A percentile compares a stretch with the other conserved stretches of the same genome.
phyloP scores from a whole-genome alignment of 2,113 vertebrate species.

The Loxodonta africana region DNA sequence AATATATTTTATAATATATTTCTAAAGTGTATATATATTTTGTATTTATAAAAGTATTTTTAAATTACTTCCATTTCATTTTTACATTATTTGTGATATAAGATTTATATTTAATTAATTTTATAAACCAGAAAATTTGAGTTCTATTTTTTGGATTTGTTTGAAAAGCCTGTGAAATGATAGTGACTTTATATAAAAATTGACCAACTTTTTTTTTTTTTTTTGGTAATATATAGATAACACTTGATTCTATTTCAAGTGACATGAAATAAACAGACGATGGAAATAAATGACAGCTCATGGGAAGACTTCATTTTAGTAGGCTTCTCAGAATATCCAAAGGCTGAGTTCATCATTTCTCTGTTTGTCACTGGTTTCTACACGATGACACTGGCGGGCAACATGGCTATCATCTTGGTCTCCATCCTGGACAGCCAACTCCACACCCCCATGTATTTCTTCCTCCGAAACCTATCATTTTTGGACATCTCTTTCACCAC shows the following conservation, averaged over 20 bases:
- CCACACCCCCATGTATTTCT: background rate
- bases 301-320: background rate
- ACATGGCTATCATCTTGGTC: background rate
- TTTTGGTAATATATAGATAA: background rate
- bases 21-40: background rate
- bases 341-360: background rate
- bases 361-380: background rate
- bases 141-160: background rate
- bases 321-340: background rate
- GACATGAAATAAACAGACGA: background rate
- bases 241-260: background rate
- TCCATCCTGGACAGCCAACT: background rate
- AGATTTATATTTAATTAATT: background rate
- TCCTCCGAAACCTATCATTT: background rate
- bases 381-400: background rate
- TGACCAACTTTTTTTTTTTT: background rate
- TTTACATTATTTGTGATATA: background rate
- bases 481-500: slow-evolving; percentile 3
- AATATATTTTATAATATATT: too few species aligned
- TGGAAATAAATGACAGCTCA: background rate
- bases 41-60: background rate
- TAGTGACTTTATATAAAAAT: background rate
- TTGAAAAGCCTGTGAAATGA: background rate
- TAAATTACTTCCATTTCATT: background rate
- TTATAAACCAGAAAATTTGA: background rate